Evolutionary conservation across 2,888 invertebrate genomes (phyloP), one percentile per base, ranked within the genome.

Genomic region (Lagria hirta): DNA sequence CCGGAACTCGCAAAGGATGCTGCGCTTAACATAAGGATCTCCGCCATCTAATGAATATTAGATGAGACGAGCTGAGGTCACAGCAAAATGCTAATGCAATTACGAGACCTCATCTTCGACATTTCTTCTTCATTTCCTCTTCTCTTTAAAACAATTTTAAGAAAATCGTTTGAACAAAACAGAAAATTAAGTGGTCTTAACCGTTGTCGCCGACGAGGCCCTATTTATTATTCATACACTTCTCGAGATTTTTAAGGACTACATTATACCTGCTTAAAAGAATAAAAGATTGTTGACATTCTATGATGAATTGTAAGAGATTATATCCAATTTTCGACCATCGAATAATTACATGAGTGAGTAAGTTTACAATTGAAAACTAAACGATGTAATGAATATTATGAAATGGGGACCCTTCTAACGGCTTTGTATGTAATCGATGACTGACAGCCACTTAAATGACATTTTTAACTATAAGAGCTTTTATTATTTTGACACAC

Each of bases 251-350:
- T 50, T 49, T 48, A 48, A 46, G 48, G 48, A 50, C 46, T 53
- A 49, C 50, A 59, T 59, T 60, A 60, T 61, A 61, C 61, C 59
- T 61, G 55, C 54, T 58, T 49, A 49, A 52, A 37, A 26, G 18
- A 11, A 42, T 34, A 59, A 56, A 59, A 56, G 52, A 24, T 47
- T 51, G 58, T 60, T 60, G 61, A 61, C 61, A 55, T 43, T 45
- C 46, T 47, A 54, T 60, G 61, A 61, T 61, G 55, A 57, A 61
- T 61, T 60, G 51, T 56, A 61, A 60, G 58, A 45, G 58, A 61
- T 61, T 49, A 54, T 43, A 45, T 48, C 48, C 52, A 54, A 51
- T 51, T 56, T 54, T 53, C 37, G 49, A 30, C 37, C 24, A 48
- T 48, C 43, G 44, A 50, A 54, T 61, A 56, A 61, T 61, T 61